Base-by-base conservation (phyloP, 2,113 vertebrate genomes). In the Ochotona princeps region DNA sequence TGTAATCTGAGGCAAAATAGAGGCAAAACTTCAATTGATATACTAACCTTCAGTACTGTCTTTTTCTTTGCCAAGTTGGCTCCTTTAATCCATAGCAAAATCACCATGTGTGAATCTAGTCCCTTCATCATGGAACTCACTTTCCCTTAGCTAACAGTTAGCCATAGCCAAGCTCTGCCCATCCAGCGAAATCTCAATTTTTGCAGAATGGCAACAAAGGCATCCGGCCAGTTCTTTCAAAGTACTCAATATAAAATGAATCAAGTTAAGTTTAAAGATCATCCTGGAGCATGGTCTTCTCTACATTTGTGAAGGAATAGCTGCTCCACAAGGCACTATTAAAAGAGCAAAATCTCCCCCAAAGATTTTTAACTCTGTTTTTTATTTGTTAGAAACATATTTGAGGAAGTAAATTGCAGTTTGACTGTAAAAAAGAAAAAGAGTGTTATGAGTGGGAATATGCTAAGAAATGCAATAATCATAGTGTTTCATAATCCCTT, bases 181-280 rank as follows among this genome's bases (percentile, higher is more conserved):
- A 23, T 13, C 8, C 49, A 78, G 0, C 2, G 14, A 30, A 51
- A 83, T 85, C 54, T 28, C 7, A 21, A 18, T 57, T 61, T 70
- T 83, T 82, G 10, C 35, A 74, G 51, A 96, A 85, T 8, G 67
- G 60, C n/a, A 92, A 73, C 32, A 90, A 76, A 92, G 61, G 51
- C 82, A 3, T 15, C 18, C 2, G 30, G 90, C 72, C 82, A 96
- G 13, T 44, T 80, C 38, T 93, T 28, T 32, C 23, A 30, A 92
- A 67, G 54, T 47, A 54, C 73, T 90, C 12, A 87, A 61, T 80
- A 61, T 63, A 87, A 89, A 95, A 87, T 54, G 51, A 84, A 82
- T 60, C 84, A 87, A 88, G 90, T 92, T 92, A 76, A 78, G 91
- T 66, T 74, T 79, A 73, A 94, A 96, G 32, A 35, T 87, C 60